Percentiles rank a stretch among this genome's conserved stretches.
These are phyloP conservation scores for Drosophila pallidifrons DNA, from an alignment of 1,140 invertebrate genomes.

Conservation along the genomic window DNA sequence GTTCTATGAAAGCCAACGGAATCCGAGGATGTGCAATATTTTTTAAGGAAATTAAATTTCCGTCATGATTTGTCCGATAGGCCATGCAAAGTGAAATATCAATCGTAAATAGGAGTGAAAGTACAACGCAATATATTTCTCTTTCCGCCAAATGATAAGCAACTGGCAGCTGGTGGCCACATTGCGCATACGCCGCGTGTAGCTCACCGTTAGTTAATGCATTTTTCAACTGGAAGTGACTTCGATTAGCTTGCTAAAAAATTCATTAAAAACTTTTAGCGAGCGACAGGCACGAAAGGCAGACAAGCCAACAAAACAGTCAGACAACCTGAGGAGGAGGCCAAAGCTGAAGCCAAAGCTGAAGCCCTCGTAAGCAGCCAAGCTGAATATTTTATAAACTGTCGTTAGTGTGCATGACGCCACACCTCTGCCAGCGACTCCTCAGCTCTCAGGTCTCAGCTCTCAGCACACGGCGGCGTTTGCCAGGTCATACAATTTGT, in stretches of 20 bases:
- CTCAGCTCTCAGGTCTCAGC: not conserved
- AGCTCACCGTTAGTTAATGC: constrained; percentile 65
- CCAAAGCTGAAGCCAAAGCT: not conserved
- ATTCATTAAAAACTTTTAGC: constrained; percentile 83
- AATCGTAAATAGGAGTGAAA: constrained; percentile 2
- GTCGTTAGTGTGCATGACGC: constrained; percentile 65
- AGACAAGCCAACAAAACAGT: constrained; percentile 23
- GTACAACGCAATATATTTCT: no score
- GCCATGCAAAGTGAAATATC: not conserved
- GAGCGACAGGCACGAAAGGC: constrained; percentile 36
- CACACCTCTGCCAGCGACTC: constrained; percentile 1
- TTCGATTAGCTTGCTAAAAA: constrained; percentile 81
- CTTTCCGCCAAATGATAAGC: constrained; percentile 22
- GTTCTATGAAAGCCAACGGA: not conserved
- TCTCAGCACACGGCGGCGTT: constrained; percentile 14
- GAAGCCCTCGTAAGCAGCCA: constrained; percentile 46
- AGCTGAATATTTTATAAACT: constrained; percentile 80
- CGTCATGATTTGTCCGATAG: constrained; percentile 14
- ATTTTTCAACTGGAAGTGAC: constrained; percentile 77
- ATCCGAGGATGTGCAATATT: constrained; percentile 4
- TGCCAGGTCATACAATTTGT: constrained; percentile 74
- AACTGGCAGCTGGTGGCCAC: constrained; percentile 13
- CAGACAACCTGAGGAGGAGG: constrained; percentile 1
- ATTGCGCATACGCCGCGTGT: constrained; percentile 61
- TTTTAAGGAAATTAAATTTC: constrained; percentile 20